Evolutionary conservation across 2,113 vertebrate species (phyloP).

Genomic region (Centropus unirufus): DNA sequence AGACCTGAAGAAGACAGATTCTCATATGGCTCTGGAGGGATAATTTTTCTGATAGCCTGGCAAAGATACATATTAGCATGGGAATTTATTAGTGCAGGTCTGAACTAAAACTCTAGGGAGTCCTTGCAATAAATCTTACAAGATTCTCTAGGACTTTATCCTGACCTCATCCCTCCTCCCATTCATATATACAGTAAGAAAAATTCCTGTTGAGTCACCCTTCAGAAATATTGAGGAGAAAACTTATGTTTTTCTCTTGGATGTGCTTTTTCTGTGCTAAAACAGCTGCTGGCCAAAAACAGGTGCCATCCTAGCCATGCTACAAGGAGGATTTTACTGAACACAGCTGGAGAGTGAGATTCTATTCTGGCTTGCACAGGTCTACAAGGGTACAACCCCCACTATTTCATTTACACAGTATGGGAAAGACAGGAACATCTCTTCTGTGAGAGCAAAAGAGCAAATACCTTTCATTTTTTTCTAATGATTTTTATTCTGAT

Average conservation of each 20-base stretch:
- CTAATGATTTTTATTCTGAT: background rate
- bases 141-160: background rate
- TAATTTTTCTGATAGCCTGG: background rate
- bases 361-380: background rate
- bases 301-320: background rate
- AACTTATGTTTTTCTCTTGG: background rate
- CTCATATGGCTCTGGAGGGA: fast-evolving
- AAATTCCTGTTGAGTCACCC: background rate
- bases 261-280: background rate
- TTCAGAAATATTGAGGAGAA: background rate
- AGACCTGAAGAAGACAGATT: background rate
- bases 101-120: background rate
- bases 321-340: background rate
- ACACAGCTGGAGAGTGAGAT: background rate
- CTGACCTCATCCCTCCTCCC: background rate
- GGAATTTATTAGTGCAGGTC: background rate
- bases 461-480: background rate
- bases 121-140: background rate
- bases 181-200: background rate
- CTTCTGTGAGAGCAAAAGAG: background rate
- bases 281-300: background rate
- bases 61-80: fast-evolving
- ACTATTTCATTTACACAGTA: background rate
- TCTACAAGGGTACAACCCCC: background rate
- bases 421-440: background rate